Evolutionary conservation across 64 coral and sea anemone genomes (phyloP), one percentile per base, ranked within the genome.

Genomic region (Orbicella faveolata): DNA sequence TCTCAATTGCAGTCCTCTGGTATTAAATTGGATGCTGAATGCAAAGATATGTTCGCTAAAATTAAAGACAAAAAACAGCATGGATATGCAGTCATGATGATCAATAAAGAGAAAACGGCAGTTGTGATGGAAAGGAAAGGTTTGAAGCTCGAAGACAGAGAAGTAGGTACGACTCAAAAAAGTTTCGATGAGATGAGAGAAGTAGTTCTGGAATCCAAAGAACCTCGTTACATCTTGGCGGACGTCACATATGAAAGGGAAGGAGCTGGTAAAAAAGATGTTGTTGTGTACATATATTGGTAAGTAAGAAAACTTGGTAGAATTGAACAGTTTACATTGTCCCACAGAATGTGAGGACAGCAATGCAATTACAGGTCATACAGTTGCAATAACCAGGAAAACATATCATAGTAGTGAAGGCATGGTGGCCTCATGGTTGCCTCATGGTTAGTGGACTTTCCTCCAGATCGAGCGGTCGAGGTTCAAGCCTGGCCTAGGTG

Each of bases 31-130:
- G 20, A 18, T 51, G 4, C 54, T 19, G 51, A 79, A 55, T 79
- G 77, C 23, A 79, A 79, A 79, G 77, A 23, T 20, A 57, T 79
- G 52, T 79, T 79, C 9, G 33, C 77, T n/a, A 23, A 48, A 10
- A 79, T 79, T 51, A 79, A 79, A 52, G 10, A 55, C 20, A 79
- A 59, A 26, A 48, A 59, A n/a, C 21, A 57, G 14, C 52, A 79
- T 79, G 77, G 48, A 9, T 79, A 79, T 79, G 77, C 77, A 15
- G 26, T 79, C 52, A 79, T 79, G 77, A 79, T 10, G 77, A 79
- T 79, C 44, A 48, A 6, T 25, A 10, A 79, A 13, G 52, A 61
- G 23, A 79, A 52, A 59, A 79, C 54, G 54, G 77, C 54, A 30
- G 55, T 79, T 14, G 77, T 79, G 1, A 3, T 79, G 77, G 52